Evolutionary conservation across 2,113 vertebrate species (phyloP), one percentile per base, ranked within the genome.

Genomic region (Ageneiosus marmoratus): DNA sequence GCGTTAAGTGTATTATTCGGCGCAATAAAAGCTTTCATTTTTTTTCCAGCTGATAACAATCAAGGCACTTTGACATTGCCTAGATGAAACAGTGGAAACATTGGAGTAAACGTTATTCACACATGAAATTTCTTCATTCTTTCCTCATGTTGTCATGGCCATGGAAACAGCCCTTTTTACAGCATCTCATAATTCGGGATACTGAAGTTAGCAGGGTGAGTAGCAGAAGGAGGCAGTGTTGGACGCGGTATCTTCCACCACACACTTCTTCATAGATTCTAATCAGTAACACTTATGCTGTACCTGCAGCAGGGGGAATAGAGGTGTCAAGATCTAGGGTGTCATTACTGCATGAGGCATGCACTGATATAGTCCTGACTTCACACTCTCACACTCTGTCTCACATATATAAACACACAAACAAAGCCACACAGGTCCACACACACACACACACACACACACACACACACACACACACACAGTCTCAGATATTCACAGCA

Each of bases 271-370:
- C 74, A 75, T 87, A 84, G 86, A 76, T 86, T 86, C 74, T 70
- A 82, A 70, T 91, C 86, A 83, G 76, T 24, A 16, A 50, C n/a
- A 75, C 82, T 62, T 81, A n/a, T n/a, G n/a, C n/a, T n/a, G n/a
- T n/a, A 78, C 84, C 84, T 81, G 77, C 86, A 77, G 77, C 62
- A 77, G 51, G 74, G 37, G 85, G 65, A 87, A 83, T 41, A 67
- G 41, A 89, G 56, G 29, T 86, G 87, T 80, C 74, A 89, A 87
- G 74, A 85, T 65, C 73, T 53, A 53, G 24, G 62, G 63, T 83
- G 88, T 85, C 83, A 76, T 77, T 83, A 85, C 74, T 81, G 82
- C 48, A 82, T 86, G 82, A 89, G 62, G 89, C 86, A 83, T n/a
- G 63, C 44, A 70, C 74, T 27, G 74, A 79, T 73, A 85, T 79